Evolutionary conservation across 2,113 vertebrate species (phyloP).

Genomic region (Callospermophilus lateralis): DNA sequence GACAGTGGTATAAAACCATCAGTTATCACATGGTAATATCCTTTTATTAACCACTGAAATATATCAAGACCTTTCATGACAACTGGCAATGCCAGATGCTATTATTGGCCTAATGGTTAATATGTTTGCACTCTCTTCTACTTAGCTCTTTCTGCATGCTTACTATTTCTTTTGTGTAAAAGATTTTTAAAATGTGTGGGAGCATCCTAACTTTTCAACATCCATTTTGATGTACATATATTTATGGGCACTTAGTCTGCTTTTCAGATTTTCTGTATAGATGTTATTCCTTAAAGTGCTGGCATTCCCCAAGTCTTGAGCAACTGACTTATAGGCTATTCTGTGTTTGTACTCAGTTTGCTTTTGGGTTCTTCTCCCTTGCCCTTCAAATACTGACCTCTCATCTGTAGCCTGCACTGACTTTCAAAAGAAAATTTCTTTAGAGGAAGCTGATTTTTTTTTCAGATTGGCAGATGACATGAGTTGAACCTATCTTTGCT

Average conservation of each 20-base stretch:
- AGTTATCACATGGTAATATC: slow-evolving; percentile 72
- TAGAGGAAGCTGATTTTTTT: neutral
- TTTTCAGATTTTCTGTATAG: slow-evolving; percentile 42
- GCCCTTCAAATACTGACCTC: neutral
- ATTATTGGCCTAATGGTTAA: slow-evolving; percentile 74
- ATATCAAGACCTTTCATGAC: slow-evolving; percentile 71
- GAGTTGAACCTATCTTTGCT: neutral
- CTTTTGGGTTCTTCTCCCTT: neutral
- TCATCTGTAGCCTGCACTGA: neutral
- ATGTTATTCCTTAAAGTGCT: slow-evolving; percentile 28
- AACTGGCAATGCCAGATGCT: slow-evolving; percentile 58
- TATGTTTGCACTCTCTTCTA: slow-evolving; percentile 61
- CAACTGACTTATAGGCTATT: neutral
- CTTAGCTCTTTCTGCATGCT: slow-evolving; percentile 52
- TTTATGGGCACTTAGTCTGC: slow-evolving; percentile 57
- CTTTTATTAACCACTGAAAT: slow-evolving; percentile 75
- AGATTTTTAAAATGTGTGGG: slow-evolving; percentile 68
- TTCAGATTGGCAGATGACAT: neutral
- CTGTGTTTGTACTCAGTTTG: neutral
- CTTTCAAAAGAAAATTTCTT: neutral
- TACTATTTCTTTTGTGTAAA: slow-evolving; percentile 66
- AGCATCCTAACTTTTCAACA: slow-evolving; percentile 71
- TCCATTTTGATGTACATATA: slow-evolving; percentile 61
- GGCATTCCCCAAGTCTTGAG: neutral
- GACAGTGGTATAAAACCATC: slow-evolving; percentile 64